phyloP scores from a whole-genome alignment of 2,888 invertebrate genomes.

The Flexamia atlantica region DNA sequence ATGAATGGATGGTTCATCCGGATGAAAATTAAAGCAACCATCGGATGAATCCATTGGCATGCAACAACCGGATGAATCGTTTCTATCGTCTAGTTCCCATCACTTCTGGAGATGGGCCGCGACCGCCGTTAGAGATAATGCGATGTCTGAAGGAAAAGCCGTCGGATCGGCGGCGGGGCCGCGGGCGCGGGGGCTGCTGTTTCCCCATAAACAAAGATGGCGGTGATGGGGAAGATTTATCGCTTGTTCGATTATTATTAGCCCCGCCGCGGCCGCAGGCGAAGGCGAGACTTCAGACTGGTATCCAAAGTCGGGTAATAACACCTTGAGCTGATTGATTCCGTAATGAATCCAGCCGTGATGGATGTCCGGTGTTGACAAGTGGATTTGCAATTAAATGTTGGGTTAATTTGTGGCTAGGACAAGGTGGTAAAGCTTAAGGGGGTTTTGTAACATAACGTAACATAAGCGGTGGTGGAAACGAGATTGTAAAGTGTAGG shows the following conservation, averaged over 20 bases:
- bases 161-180: neutral
- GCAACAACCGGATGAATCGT: too few species aligned
- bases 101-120: too few species aligned
- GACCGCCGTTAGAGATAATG: constrained; percentile 5
- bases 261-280: neutral
- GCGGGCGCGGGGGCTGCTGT: constrained; percentile 26
- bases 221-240: constrained; percentile 62
- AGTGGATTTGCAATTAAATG: constrained; percentile 1
- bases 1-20: too few species aligned
- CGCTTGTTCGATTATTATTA: constrained; percentile 61
- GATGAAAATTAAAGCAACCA: too few species aligned
- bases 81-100: too few species aligned
- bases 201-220: constrained; percentile 57
- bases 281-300: too few species aligned
- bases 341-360: constrained; percentile 13
- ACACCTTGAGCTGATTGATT: constrained; percentile 37
- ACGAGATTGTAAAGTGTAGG: too few species aligned
- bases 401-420: too few species aligned
- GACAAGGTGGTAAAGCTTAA: too few species aligned
- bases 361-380: constrained; percentile 10
- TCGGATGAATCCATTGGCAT: too few species aligned
- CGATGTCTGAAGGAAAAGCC: constrained; percentile 45
- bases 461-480: too few species aligned
- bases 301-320: constrained; percentile 43
- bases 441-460: too few species aligned